Evolutionary conservation across 2,797 vertebrate species (phyloP).

Genomic region (Pristis pectinata): DNA sequence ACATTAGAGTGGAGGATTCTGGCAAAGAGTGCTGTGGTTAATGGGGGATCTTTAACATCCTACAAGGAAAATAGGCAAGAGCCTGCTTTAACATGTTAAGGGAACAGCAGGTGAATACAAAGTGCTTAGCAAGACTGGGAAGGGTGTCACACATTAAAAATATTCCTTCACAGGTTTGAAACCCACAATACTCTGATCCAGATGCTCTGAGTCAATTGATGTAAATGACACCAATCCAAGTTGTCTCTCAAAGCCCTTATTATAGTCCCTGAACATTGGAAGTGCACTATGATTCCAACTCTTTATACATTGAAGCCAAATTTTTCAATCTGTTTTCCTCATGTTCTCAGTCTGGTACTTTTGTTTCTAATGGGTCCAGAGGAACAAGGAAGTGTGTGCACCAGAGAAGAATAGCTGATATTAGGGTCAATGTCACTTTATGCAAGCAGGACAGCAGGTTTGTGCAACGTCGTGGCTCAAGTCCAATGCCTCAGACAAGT

Average conservation of each 20-base stretch:
- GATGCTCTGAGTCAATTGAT: background rate
- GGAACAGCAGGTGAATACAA: background rate
- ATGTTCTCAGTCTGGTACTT: background rate
- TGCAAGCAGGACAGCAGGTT: background rate
- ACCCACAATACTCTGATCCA: background rate
- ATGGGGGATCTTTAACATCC: background rate
- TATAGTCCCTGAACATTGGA: background rate
- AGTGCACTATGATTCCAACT: background rate
- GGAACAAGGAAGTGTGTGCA: background rate
- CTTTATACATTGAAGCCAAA: background rate
- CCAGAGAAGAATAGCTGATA: background rate
- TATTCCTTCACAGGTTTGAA: background rate
- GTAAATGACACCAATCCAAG: background rate
- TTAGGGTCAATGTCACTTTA: background rate
- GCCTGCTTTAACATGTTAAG: background rate
- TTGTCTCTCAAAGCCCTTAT: background rate
- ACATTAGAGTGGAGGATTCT: background rate
- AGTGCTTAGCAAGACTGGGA: background rate
- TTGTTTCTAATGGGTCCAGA: background rate
- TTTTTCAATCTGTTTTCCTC: background rate
- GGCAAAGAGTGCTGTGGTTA: background rate
- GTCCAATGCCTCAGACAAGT: background rate
- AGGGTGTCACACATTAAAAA: background rate
- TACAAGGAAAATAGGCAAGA: background rate
- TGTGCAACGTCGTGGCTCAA: background rate